Percentiles rank a stretch among this genome's conserved stretches.
These are phyloP conservation scores for Drosophila quadrilineata DNA, from an alignment of 1,140 invertebrate genomes.

Conservation along the genomic window DNA sequence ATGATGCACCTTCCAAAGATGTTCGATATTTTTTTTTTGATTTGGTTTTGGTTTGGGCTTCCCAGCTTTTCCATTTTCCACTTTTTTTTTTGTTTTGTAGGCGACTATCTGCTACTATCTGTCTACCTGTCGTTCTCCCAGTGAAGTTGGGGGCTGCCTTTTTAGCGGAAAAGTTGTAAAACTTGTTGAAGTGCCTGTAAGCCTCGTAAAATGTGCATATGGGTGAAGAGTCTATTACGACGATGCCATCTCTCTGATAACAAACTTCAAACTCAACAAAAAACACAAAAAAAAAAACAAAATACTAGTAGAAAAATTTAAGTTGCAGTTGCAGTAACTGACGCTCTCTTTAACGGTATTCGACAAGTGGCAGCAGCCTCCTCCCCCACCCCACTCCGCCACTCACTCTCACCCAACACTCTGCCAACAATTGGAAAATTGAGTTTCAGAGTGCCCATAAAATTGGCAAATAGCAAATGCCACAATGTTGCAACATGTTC, in stretches of 20 bases:
- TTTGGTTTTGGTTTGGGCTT: conserved; percentile 24
- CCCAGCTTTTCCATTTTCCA: conserved; percentile 39
- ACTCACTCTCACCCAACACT: too few species aligned
- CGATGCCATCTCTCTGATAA: conserved; percentile 73
- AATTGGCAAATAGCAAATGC: conserved; percentile 54
- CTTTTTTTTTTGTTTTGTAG: not conserved
- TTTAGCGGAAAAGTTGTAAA: conserved; percentile 80
- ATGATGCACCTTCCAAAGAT: not conserved
- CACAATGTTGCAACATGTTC: conserved; percentile 56
- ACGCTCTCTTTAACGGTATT: conserved; percentile 52
- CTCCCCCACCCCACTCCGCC: too few species aligned
- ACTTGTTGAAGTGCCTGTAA: conserved; percentile 80
- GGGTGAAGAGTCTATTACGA: conserved; percentile 75
- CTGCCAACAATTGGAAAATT: conserved; percentile 50
- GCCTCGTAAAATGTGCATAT: conserved; percentile 70
- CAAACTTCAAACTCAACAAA: conserved; percentile 19
- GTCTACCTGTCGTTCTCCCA: conserved; percentile 41
- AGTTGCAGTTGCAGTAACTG: not conserved
- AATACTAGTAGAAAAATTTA: too few species aligned
- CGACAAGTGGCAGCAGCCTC: conserved; percentile 48
- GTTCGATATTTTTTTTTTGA: conserved; percentile 7
- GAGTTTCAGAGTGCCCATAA: conserved; percentile 52
- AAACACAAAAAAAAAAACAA: too few species aligned
- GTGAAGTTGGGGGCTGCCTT: conserved; percentile 60
- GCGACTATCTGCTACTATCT: not conserved